Base-by-base conservation (phyloP, 2,888 invertebrate genomes). In the Zhuqinia jingwanae region DNA sequence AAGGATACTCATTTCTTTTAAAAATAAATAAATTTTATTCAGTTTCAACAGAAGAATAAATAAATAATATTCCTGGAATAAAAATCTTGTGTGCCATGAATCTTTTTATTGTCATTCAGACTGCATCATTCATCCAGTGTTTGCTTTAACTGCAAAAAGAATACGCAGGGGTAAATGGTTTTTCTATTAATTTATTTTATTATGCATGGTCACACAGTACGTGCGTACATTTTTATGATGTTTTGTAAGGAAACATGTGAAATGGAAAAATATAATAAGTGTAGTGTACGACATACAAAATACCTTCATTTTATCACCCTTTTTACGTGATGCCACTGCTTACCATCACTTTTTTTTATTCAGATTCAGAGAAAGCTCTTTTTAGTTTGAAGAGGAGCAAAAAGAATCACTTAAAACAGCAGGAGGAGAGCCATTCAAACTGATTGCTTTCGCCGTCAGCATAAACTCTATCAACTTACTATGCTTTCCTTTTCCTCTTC, bases 401-500 rank as follows among this genome's bases (percentile, higher is more conserved):
- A n/a, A n/a, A 68, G 36, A 68, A 20, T 68, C 68, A 68, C 45
- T 68, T 45, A 68, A 45, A 68, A 17, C 68, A 68, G 68, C 68
- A 68, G 68, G 68, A 17, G 6, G 11, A 68, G n/a, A 68, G 11
- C 42, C 68, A 68, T 68, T 68, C 36, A 22, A 45, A 42, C 45
- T 68, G 58, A 50, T 15, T 63, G 15, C 25, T 30, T 20, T 13
- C 1, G 5, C 20, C 27, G 63, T 36, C 36, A 6, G 36, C 36
- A 36, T 36, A 36, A 36, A 36, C 3, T 36, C 8, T 36, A 36
- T 36, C 36, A 36, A 36, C 36, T 36, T 36, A 3, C 36, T 36
- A 36, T 36, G 3, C 36, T 6, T 8, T 36, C 8, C 8, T 36
- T 6, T 36, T 36, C n/a, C n/a, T n/a, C n/a, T n/a, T n/a, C n/a